Percentiles rank a stretch among this genome's conserved stretches.
phyloP scores from a whole-genome alignment of 92 coral and sea anemone genomes.

The Porites rus region DNA sequence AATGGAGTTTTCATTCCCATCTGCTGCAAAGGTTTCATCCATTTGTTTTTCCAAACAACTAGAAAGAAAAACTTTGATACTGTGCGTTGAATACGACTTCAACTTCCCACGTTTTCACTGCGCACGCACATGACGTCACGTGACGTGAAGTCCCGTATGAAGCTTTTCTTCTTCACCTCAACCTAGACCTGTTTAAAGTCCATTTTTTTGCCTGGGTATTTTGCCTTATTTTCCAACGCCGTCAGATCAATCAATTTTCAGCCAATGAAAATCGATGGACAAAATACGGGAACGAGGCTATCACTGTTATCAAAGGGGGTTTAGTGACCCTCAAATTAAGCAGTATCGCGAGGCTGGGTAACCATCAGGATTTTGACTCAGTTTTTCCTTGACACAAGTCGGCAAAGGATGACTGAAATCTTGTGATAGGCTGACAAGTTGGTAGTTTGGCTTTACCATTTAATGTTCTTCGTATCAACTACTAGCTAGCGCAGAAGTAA shows the following conservation, averaged over 20 bases:
- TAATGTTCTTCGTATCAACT: too few relatives aligned
- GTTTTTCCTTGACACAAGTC: too few relatives aligned
- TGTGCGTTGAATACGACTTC: constrained; percentile 16
- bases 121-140: constrained; percentile 56
- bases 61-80: not conserved
- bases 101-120: constrained; percentile 25
- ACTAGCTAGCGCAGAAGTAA: too few relatives aligned
- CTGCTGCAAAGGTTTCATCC: constrained; percentile 41
- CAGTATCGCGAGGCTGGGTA: too few relatives aligned
- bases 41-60: constrained; percentile 22
- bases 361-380: too few relatives aligned
- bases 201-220: too few relatives aligned
- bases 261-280: not conserved
- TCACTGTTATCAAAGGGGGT: not conserved
- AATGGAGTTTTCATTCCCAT: constrained; percentile 24
- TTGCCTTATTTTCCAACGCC: not conserved
- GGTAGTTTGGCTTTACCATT: too few relatives aligned
- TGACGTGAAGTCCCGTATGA: constrained; percentile 42
- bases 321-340: too few relatives aligned
- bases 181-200: too few relatives aligned
- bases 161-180: not conserved
- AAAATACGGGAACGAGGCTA: not conserved
- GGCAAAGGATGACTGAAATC: too few relatives aligned
- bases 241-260: not conserved
- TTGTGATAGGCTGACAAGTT: too few relatives aligned